phyloP scores from a whole-genome alignment of 2,797 vertebrate species.

The Brachyalestes nurse region DNA sequence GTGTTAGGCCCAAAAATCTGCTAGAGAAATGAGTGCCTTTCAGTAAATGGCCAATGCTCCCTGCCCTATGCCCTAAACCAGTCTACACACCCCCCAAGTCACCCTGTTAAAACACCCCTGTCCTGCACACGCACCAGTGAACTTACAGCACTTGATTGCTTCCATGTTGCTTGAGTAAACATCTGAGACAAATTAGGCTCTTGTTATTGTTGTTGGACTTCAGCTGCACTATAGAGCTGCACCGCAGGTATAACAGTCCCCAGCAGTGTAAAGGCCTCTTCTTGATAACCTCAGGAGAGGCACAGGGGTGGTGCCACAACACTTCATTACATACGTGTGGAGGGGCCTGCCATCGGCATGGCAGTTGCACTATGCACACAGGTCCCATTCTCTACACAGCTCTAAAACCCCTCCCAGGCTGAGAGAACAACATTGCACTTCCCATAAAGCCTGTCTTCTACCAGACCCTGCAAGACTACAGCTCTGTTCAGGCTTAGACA shows the following conservation, averaged over 20 bases:
- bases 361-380: constrained; percentile 47
- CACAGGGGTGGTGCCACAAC: constrained; percentile 45
- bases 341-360: constrained; percentile 32
- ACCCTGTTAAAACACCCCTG: constrained; percentile 56
- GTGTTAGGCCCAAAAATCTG: constrained; percentile 64
- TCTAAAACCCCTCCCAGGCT: constrained; percentile 25
- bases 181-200: constrained; percentile 64
- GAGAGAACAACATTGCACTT: constrained; percentile 33
- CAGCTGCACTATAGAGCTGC: constrained; percentile 48
- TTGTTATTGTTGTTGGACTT: constrained; percentile 68
- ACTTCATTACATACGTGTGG: constrained; percentile 58
- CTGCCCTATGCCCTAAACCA: constrained; percentile 26
- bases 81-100: constrained; percentile 30
- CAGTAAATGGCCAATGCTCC: constrained; percentile 20
- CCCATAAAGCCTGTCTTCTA: constrained; percentile 36
- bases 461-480: constrained; percentile 36
- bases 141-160: constrained; percentile 58
- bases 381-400: constrained; percentile 53
- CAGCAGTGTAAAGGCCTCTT: constrained; percentile 49
- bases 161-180: constrained; percentile 71
- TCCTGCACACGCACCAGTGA: constrained; percentile 47
- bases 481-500: constrained; percentile 53
- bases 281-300: constrained; percentile 49
- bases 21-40: constrained; percentile 42
- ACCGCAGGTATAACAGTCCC: constrained; percentile 58